Conservation (phyloP, 2,888 invertebrate genomes). For the Chelonus formosanus region DNA sequence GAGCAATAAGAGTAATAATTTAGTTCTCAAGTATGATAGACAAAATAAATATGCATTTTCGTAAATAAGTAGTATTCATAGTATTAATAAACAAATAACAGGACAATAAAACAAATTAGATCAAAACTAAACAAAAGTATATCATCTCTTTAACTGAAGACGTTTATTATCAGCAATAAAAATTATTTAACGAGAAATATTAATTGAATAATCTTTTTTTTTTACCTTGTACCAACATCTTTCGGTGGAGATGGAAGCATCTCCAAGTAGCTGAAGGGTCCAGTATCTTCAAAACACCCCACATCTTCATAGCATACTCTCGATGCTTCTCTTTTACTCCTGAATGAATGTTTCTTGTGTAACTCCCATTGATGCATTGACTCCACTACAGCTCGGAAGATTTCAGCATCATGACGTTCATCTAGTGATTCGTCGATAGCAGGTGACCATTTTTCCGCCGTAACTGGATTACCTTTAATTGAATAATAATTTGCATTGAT, state of each 20-base stretch:
- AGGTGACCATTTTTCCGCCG: slow-evolving; percentile 66
- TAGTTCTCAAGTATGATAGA: no score
- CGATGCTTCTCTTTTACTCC: slow-evolving; percentile 80
- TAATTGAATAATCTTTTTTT: background rate
- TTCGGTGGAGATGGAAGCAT: slow-evolving; percentile 87
- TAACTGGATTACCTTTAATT: slow-evolving; percentile 49
- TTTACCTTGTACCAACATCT: slow-evolving; percentile 85
- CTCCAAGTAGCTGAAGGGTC: slow-evolving; percentile 89
- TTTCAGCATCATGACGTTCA: slow-evolving; percentile 76
- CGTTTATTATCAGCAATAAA: background rate
- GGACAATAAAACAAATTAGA: no score
- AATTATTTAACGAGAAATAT: background rate
- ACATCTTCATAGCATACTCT: slow-evolving; percentile 88
- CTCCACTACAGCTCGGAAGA: slow-evolving; percentile 76
- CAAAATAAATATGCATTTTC: no score
- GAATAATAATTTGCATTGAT: no score
- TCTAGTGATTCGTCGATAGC: slow-evolving; percentile 75
- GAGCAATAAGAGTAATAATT: no score
- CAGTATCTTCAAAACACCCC: slow-evolving; percentile 92
- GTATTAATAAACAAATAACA: no score
- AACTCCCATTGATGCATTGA: slow-evolving; percentile 79
- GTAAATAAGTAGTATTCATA: no score
- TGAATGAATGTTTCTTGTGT: slow-evolving; percentile 67
- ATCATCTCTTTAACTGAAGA: background rate
- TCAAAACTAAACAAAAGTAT: no score